Conservation (phyloP, 2,797 vertebrate species). For the Brachyrhaphis roseni region DNA sequence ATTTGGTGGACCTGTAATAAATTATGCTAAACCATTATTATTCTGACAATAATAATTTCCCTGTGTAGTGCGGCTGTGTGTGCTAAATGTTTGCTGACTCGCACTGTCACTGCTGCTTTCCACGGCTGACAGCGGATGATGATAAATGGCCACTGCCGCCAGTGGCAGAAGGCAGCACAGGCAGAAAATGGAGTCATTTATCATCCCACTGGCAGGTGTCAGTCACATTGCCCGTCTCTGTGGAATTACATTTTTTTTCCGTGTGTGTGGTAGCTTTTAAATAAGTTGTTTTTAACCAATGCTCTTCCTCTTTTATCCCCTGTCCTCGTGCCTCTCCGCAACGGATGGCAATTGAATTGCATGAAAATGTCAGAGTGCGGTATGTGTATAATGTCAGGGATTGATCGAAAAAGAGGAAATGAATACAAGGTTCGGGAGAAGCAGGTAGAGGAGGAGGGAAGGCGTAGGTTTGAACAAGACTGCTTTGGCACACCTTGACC, state of each 20-base stretch:
- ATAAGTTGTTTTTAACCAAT: slow-evolving; percentile 97
- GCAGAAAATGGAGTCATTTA: slow-evolving; percentile 99
- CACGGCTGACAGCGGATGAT: slow-evolving; percentile 99
- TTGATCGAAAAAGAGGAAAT: slow-evolving; percentile 83
- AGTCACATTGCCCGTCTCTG: slow-evolving; percentile 95
- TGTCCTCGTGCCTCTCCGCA: slow-evolving; percentile 59
- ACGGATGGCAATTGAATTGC: slow-evolving; percentile 91
- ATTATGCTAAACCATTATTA: slow-evolving; percentile 99
- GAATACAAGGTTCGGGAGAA: slow-evolving; percentile 72
- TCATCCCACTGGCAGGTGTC: slow-evolving; percentile 99
- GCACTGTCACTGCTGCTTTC: slow-evolving; percentile 99
- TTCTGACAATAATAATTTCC: slow-evolving; percentile 99
- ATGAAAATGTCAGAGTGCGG: slow-evolving; percentile 81
- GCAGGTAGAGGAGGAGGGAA: slow-evolving; percentile 24
- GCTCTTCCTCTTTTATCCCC: slow-evolving; percentile 83
- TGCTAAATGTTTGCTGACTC: slow-evolving; percentile 99
- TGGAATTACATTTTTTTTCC: slow-evolving; percentile 88
- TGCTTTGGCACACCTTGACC: slow-evolving; percentile 84
- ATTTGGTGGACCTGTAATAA: slow-evolving; percentile 99
- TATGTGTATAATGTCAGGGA: slow-evolving; percentile 84
- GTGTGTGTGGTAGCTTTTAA: slow-evolving; percentile 94
- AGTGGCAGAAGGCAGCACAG: slow-evolving; percentile 99
- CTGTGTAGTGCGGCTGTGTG: slow-evolving; percentile 96
- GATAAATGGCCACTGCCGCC: slow-evolving; percentile 98
- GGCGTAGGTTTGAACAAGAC: slow-evolving; percentile 77